These are phyloP conservation scores for Ashinkailepas kermadecensis DNA, from an alignment of 2,888 invertebrate genomes.

Conservation along the genomic window DNA sequence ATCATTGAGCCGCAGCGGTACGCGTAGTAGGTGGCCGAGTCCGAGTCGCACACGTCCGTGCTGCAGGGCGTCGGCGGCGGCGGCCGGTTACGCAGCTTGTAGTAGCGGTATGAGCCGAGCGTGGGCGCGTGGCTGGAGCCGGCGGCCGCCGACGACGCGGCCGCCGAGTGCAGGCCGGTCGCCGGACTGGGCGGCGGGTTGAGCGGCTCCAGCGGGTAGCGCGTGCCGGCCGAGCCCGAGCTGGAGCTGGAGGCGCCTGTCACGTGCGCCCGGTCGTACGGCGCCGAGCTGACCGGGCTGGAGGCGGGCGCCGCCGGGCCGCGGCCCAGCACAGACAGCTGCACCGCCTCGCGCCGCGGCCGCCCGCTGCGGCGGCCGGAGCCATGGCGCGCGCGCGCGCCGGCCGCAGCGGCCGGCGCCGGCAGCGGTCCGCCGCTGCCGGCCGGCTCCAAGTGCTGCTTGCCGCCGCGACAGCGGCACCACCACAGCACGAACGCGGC, in stretches of 20 bases:
- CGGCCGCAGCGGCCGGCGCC: slow-evolving; percentile 19
- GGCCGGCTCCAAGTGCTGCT: slow-evolving; percentile 36
- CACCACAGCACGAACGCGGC: slow-evolving; percentile 25
- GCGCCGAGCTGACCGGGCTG: slow-evolving; percentile 30
- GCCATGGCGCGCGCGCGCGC: slow-evolving; percentile 22
- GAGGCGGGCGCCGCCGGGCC: slow-evolving; percentile 24
- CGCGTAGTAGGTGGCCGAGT: slow-evolving; percentile 39
- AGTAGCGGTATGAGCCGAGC: slow-evolving; percentile 57
- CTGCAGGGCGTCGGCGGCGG: slow-evolving; percentile 93
- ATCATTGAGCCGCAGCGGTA: slow-evolving; percentile 1
- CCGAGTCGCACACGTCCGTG: slow-evolving; percentile 86
- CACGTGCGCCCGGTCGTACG: slow-evolving; percentile 55
- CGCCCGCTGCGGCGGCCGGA: slow-evolving; percentile 10
- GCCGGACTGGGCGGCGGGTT: slow-evolving; percentile 90
- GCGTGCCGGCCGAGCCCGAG: slow-evolving; percentile 56
- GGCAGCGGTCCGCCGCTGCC: slow-evolving; percentile 41
- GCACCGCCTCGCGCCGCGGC: not conserved
- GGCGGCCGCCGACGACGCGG: slow-evolving; percentile 20
- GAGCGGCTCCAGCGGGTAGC: slow-evolving; percentile 73
- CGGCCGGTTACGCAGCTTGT: slow-evolving; percentile 59
- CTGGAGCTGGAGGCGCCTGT: slow-evolving; percentile 56
- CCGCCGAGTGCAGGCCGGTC: slow-evolving; percentile 45
- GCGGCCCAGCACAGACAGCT: slow-evolving; percentile 19
- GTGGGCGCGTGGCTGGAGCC: slow-evolving; percentile 30
- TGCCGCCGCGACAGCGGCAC: slow-evolving; percentile 32